phyloP scores from a whole-genome alignment of 2,888 invertebrate genomes.

The Drosophila lacicola region DNA sequence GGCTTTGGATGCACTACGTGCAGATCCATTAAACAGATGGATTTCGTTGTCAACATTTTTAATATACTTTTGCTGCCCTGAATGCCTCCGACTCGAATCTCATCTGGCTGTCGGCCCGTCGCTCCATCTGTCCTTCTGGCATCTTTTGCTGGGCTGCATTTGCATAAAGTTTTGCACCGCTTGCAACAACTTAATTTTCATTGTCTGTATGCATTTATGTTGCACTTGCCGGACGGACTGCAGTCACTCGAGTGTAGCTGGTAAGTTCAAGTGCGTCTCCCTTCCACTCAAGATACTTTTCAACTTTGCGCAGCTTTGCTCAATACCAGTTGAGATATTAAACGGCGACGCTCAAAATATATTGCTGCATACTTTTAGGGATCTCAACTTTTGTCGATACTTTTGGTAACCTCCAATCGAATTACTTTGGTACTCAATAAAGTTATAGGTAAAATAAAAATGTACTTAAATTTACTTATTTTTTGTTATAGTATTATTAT shows the following conservation, averaged over 20 bases:
- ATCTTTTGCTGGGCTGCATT: conserved; percentile 39
- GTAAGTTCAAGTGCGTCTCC: conserved; percentile 57
- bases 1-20: conserved; percentile 31
- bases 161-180: conserved; percentile 60
- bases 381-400: background rate
- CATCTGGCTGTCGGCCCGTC: conserved; percentile 9
- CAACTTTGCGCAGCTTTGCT: conserved; percentile 20
- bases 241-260: conserved; percentile 57
- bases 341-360: background rate
- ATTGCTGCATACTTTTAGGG: conserved; percentile 38
- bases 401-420: background rate
- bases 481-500: no score
- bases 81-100: conserved; percentile 16
- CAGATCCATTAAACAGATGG: conserved; percentile 77
- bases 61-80: conserved; percentile 50
- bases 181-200: conserved; percentile 75
- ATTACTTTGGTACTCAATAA: no score
- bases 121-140: conserved; percentile 26
- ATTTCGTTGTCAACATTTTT: conserved; percentile 75
- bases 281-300: conserved; percentile 39
- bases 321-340: background rate
- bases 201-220: conserved; percentile 78
- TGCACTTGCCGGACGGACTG: conserved; percentile 57
- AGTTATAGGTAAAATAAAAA: no score
- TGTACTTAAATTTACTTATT: no score